phyloP scores from a whole-genome alignment of 2,113 vertebrate species.

The Bostrychus sinensis region DNA sequence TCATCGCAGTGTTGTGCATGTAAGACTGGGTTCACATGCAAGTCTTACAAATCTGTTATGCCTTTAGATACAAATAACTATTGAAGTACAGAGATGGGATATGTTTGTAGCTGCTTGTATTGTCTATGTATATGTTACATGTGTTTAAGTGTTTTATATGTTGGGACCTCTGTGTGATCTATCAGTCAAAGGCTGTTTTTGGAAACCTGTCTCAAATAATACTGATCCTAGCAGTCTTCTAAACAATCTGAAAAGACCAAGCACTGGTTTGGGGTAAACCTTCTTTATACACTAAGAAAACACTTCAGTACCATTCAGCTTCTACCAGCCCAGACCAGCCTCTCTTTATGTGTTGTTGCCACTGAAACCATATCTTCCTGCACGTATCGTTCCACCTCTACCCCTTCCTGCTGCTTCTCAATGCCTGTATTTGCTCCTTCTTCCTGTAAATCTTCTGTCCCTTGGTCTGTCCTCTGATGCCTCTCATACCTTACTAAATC shows the following conservation, averaged over 20 bases:
- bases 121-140: constrained; percentile 14
- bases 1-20: constrained; percentile 64
- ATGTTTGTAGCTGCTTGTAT: constrained; percentile 11
- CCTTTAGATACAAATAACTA: too few relatives aligned
- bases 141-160: constrained; percentile 15
- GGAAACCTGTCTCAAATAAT: constrained; percentile 27
- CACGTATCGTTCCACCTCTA: constrained; percentile 34
- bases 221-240: constrained; percentile 7
- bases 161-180: constrained; percentile 13
- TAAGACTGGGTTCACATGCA: constrained; percentile 3
- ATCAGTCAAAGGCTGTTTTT: constrained; percentile 18
- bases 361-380: constrained; percentile 33
- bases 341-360: constrained; percentile 33
- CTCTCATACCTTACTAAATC: constrained; percentile 70
- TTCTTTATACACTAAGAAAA: constrained; percentile 27
- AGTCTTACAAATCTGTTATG: too few relatives aligned
- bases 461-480: constrained; percentile 59
- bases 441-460: constrained; percentile 52
- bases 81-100: constrained; percentile 1
- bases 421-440: constrained; percentile 35
- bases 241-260: neutral
- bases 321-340: constrained; percentile 47
- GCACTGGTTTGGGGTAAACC: constrained; percentile 3
- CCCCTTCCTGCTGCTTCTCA: constrained; percentile 32
- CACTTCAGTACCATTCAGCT: constrained; percentile 23